Evolutionary conservation across 2,797 vertebrate genomes (phyloP).

Genomic region (Stomatorhinus walkeri): DNA sequence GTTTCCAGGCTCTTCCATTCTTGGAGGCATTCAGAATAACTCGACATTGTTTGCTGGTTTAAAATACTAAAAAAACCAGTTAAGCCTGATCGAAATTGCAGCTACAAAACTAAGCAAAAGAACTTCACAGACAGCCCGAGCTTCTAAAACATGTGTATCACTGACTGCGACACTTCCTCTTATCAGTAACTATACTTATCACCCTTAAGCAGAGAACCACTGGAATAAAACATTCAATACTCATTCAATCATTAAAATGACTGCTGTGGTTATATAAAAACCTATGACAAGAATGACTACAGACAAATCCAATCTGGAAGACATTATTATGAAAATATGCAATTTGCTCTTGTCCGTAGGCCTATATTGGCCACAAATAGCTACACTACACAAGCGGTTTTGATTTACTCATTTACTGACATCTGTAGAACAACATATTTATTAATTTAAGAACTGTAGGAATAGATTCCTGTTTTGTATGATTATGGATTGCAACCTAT

Average conservation of each 20-base stretch:
- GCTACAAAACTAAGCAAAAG: background rate
- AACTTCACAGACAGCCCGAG: background rate
- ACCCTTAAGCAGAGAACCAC: background rate
- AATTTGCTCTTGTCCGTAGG: background rate
- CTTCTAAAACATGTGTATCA: background rate
- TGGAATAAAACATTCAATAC: background rate
- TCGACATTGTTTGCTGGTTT: background rate
- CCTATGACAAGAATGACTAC: background rate
- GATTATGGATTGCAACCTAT: background rate
- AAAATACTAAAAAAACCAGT: background rate
- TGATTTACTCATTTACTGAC: background rate
- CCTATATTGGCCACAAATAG: background rate
- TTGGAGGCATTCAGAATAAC: conserved; percentile 52
- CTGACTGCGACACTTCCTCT: background rate
- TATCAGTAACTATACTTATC: background rate
- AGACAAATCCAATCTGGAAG: background rate
- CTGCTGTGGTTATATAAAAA: background rate
- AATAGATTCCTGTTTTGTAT: background rate
- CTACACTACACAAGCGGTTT: background rate
- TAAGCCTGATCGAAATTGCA: background rate
- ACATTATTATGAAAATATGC: background rate
- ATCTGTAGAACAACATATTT: background rate
- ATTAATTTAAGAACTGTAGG: background rate
- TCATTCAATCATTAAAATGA: background rate
- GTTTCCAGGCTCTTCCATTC: conserved; percentile 77